These are phyloP conservation scores for Corvus moneduloides DNA, from an alignment of 2,113 vertebrate genomes.

Conservation along the genomic window DNA sequence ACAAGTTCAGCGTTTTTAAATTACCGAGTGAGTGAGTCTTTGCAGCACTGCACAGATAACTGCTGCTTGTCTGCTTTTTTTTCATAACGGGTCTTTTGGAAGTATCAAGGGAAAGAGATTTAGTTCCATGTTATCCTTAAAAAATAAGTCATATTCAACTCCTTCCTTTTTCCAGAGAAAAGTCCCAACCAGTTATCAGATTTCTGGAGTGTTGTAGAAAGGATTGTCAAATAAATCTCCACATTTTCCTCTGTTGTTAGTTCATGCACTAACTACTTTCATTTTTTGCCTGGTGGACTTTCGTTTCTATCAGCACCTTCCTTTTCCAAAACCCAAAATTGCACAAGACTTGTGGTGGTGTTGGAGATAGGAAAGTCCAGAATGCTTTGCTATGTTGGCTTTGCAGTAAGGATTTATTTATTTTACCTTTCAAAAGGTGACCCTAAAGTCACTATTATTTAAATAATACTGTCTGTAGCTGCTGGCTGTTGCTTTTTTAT, in stretches of 20 bases:
- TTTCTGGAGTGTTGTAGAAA: constrained; percentile 1
- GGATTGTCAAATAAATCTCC: background rate
- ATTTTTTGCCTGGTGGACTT: constrained; percentile 4
- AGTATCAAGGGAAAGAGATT: background rate
- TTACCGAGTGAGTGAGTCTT: background rate
- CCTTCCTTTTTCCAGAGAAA: background rate
- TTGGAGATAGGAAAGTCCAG: background rate
- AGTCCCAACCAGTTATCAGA: constrained; percentile 1
- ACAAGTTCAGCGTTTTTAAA: background rate
- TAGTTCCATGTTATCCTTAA: background rate
- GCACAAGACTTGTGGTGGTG: background rate
- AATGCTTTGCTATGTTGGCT: background rate
- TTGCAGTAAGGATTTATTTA: constrained; percentile 1
- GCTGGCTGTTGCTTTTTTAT: constrained; percentile 10
- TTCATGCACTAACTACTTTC: constrained; percentile 20
- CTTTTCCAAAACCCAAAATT: background rate
- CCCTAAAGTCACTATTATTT: constrained; percentile 15
- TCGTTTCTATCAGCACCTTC: background rate
- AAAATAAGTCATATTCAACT: background rate
- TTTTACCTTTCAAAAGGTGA: constrained; percentile 32
- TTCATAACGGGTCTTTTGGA: background rate
- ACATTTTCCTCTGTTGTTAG: background rate
- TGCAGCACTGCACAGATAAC: background rate
- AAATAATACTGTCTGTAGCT: constrained; percentile 29
- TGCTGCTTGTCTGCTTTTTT: background rate